These are phyloP conservation scores for Steatocranus sp. DNA, from an alignment of 2,797 vertebrate species.

Conservation along the genomic window DNA sequence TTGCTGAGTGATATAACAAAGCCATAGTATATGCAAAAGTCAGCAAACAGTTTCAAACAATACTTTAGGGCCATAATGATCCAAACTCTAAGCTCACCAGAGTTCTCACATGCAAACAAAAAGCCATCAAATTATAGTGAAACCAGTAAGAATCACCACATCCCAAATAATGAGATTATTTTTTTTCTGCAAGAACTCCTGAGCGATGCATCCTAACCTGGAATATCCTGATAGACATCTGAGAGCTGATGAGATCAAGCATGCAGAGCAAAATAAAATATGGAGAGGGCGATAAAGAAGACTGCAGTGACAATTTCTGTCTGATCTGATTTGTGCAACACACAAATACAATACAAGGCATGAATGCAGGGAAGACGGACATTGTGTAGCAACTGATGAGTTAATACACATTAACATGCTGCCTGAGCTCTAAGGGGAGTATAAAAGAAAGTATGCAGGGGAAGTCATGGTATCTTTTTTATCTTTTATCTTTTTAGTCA, in stretches of 20 bases:
- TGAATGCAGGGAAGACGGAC: not conserved
- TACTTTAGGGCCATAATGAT: not conserved
- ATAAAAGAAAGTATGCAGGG: not conserved
- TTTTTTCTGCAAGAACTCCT: not conserved
- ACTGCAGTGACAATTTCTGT: not conserved
- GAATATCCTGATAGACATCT: not conserved
- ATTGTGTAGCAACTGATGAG: not conserved
- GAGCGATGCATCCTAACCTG: not conserved
- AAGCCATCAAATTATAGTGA: not conserved
- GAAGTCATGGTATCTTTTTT: not conserved
- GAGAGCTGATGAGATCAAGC: not conserved
- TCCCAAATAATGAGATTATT: not conserved
- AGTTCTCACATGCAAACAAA: not conserved
- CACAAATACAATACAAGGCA: not conserved
- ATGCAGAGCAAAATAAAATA: not conserved
- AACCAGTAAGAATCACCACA: not conserved
- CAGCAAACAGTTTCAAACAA: not conserved
- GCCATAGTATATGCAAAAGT: not conserved
- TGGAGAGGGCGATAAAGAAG: not conserved
- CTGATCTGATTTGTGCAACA: not conserved
- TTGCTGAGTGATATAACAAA: not conserved
- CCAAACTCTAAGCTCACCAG: not conserved
- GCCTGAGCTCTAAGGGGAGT: not conserved
- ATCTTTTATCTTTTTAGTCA: not conserved
- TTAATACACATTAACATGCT: not conserved